Base-by-base conservation (phyloP, 1,140 invertebrate species). In the Lerema accius region DNA sequence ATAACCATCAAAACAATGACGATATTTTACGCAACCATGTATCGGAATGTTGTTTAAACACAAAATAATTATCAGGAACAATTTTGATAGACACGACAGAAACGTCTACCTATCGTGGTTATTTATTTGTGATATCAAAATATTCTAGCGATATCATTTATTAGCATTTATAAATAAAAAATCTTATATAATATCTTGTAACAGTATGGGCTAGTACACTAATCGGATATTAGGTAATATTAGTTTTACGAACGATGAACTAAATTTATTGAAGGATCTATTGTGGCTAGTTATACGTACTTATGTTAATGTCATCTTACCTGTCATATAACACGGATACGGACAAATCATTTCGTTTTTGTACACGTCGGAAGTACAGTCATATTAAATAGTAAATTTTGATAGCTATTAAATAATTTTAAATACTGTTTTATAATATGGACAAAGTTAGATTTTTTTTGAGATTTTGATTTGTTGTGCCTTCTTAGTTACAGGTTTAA, bases 301-400 rank as follows among this genome's bases (percentile, higher is more conserved):
- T n/a, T 26, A 23, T 15, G 51, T 43, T 43, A 56, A 56, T 56
- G 53, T 56, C 53, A 56, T 42, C 14, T 56, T 56, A 32, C 40
- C 10, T 56, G 39, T 56, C 53, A 15, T 43, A 43, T 3, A 43
- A 56, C 40, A 56, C 45, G 45, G 17, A 46, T 16, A 13, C 32
- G 43, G 42, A 28, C 40, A 40, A 56, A 43, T 56, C 14, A 32
- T 32, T 10, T 49, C 14, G 51, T 56, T 56, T 55, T 32, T 42
- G 51, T 42, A 40, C 39, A 32, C 14, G 51, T 56, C 48, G 48
- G 48, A 50, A 50, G 28, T 37, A 42, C n/a, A n/a, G n/a, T n/a
- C 9, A 28, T 23, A 28, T 39, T 26, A 43, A 26, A 9, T 14
- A n/a, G 11, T 50, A 11, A 50, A 50, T 37, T 50, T 50, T 35